A percentile compares a stretch with the other conserved stretches of the same genome.
Evolutionary conservation across 2,113 vertebrate genomes (phyloP).

Genomic region (Caranx melampygus): DNA sequence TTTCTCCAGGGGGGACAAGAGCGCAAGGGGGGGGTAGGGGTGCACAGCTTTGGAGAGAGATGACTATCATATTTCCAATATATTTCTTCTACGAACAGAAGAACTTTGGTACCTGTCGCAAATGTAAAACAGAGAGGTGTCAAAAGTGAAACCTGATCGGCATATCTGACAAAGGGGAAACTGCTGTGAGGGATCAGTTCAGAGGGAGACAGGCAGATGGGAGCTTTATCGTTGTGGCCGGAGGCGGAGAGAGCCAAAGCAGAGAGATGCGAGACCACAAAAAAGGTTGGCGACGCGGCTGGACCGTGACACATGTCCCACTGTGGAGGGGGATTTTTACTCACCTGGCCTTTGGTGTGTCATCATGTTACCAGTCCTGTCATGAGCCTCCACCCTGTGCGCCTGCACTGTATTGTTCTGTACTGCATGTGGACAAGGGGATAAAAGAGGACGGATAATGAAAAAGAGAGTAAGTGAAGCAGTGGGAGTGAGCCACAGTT

Average conservation of each 20-base stretch:
- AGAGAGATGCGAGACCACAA: conserved; percentile 76
- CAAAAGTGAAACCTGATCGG: conserved; percentile 83
- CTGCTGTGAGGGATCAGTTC: conserved; percentile 78
- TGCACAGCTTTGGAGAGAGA: conserved; percentile 59
- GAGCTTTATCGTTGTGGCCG: conserved; percentile 72
- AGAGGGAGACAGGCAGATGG: conserved; percentile 81
- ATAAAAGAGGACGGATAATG: conserved; percentile 71
- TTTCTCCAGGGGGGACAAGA: conserved; percentile 56
- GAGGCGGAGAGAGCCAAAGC: conserved; percentile 61
- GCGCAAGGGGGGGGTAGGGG: conserved; percentile 38
- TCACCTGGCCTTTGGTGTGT: conserved; percentile 82
- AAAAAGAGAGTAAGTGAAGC: conserved; percentile 58
- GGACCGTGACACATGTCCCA: conserved; percentile 83
- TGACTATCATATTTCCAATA: conserved; percentile 68
- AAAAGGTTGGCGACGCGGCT: conserved; percentile 74
- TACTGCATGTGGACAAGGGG: conserved; percentile 64
- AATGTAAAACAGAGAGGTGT: conserved; percentile 77
- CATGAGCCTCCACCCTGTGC: conserved; percentile 73
- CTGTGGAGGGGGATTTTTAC: conserved; percentile 64
- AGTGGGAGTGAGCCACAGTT: conserved; percentile 67
- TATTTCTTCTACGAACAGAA: conserved; percentile 73
- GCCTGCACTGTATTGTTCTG: conserved; percentile 71
- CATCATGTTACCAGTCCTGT: conserved; percentile 82
- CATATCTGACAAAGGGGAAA: conserved; percentile 74
- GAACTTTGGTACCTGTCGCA: conserved; percentile 71